Evolutionary conservation across 2,797 vertebrate genomes (phyloP).

Genomic region (Telmatherina bonti): DNA sequence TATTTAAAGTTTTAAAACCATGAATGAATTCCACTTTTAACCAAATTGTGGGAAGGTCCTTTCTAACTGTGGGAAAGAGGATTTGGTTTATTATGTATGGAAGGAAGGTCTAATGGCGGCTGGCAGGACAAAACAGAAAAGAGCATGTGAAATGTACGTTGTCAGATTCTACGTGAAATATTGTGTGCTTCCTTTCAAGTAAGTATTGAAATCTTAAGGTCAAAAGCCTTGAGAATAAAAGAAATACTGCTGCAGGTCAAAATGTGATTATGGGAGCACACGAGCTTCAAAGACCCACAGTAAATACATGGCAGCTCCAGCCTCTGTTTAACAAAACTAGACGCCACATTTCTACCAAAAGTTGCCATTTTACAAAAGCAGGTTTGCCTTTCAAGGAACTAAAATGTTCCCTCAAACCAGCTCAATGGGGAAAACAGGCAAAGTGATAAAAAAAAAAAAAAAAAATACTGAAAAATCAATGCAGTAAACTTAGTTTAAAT

Average conservation of each 20-base stretch:
- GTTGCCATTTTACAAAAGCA: background rate
- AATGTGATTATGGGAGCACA: conserved; percentile 27
- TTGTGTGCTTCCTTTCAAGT: conserved; percentile 46
- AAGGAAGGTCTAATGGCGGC: conserved; percentile 43
- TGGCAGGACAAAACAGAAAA: conserved; percentile 61
- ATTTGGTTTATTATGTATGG: conserved; percentile 17
- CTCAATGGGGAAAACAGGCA: too few relatives aligned
- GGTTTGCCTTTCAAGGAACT: background rate
- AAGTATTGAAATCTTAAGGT: conserved; percentile 44
- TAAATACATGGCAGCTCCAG: conserved; percentile 5
- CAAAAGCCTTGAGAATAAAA: conserved; percentile 28
- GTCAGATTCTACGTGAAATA: conserved; percentile 61
- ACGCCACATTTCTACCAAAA: background rate
- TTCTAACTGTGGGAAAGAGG: conserved; percentile 60
- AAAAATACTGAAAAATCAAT: too few relatives aligned
- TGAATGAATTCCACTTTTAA: conserved; percentile 39
- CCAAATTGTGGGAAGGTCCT: conserved; percentile 49
- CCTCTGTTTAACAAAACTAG: conserved; percentile 33
- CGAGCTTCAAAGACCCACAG: conserved; percentile 46
- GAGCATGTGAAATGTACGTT: conserved; percentile 46
- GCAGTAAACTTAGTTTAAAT: too few relatives aligned
- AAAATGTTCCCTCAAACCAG: background rate
- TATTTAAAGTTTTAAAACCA: conserved; percentile 53
- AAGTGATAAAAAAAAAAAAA: too few relatives aligned
- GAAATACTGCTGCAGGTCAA: conserved; percentile 43